Evolutionary conservation across 30 jellyfish, hydroid and myxozoan genomes (phyloP).

Genomic region (Calvadosia cruxmelitensis): DNA sequence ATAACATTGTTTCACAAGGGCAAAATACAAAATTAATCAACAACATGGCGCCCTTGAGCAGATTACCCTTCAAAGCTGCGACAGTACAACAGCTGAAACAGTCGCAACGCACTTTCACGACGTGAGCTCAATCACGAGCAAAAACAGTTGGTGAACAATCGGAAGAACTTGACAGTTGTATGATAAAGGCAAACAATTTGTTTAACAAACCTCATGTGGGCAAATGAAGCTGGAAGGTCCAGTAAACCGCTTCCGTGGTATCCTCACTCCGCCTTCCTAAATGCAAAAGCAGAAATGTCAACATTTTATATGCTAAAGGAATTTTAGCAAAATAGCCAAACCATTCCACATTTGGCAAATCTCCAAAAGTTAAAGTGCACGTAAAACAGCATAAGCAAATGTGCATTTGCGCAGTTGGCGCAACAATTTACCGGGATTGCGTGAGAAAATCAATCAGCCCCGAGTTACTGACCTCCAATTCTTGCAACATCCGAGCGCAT

Average conservation of each 20-base stretch:
- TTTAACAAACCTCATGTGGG: constrained; percentile 59
- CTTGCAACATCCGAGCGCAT: constrained; percentile 62
- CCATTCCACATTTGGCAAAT: no score
- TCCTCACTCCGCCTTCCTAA: constrained; percentile 75
- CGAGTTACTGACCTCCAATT: constrained; percentile 65
- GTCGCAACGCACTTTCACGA: no score
- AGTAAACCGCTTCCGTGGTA: constrained; percentile 68
- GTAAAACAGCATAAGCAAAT: neutral
- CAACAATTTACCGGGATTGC: neutral
- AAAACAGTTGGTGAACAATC: neutral
- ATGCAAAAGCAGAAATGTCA: neutral
- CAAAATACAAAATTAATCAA: no score
- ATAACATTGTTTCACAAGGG: no score
- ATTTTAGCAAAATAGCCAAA: no score
- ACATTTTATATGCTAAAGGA: neutral
- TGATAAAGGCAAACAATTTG: neutral
- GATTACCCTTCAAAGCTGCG: no score
- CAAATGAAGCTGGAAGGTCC: constrained; percentile 94
- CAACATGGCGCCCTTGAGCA: no score
- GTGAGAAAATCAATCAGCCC: neutral
- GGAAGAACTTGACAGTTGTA: neutral
- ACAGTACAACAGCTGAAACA: no score
- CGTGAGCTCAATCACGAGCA: no score
- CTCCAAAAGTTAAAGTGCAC: neutral
- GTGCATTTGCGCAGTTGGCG: neutral